Evolutionary conservation across 2,888 invertebrate species (phyloP), one percentile per base, ranked within the genome.

Genomic region (Neocrepidodera transversa): DNA sequence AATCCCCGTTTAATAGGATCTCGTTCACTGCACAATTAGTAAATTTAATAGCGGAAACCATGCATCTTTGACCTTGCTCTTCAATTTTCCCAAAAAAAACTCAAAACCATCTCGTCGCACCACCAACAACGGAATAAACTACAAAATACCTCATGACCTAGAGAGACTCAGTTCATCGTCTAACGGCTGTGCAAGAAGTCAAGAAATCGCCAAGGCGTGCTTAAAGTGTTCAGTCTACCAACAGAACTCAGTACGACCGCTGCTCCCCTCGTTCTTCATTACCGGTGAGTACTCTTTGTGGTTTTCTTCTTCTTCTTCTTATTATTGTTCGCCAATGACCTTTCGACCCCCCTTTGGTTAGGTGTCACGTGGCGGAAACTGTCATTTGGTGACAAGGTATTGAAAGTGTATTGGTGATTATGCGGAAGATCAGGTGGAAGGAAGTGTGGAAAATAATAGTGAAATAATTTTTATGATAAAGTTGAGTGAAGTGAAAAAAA

Each of bases 211-310:
- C 65, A 67, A 54, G n/a, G n/a, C n/a, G 67, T 2, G 36, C n/a
- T 28, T 26, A 4, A 14, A 14, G 10, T 45, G 13, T 66, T 75
- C 76, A 76, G 76, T 76, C 73, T 74, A 68, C 68, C 69, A 71
- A 73, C 71, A 70, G 74, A 75, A 74, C 72, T 72, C 75, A 75
- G 71, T 69, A 71, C 73, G 73, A 62, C 73, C 73, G 73, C 75
- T 75, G 67, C 76, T 59, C 64, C 70, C 68, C 70, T 68, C 72
- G 68, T 70, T 65, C 71, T 66, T 68, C 66, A 68, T 69, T 64
- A 63, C 66, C 67, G 68, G 68, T 67, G 63, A 70, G 70, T 70
- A 64, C 60, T 57, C 51, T 59, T 58, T 62, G 28, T 55, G 52
- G 50, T 59, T 40, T 52, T 60, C 50, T 47, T 35, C 43, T 14